Evolutionary conservation across 2,113 vertebrate genomes (phyloP).

Genomic region (Pygoscelis antarcticus): DNA sequence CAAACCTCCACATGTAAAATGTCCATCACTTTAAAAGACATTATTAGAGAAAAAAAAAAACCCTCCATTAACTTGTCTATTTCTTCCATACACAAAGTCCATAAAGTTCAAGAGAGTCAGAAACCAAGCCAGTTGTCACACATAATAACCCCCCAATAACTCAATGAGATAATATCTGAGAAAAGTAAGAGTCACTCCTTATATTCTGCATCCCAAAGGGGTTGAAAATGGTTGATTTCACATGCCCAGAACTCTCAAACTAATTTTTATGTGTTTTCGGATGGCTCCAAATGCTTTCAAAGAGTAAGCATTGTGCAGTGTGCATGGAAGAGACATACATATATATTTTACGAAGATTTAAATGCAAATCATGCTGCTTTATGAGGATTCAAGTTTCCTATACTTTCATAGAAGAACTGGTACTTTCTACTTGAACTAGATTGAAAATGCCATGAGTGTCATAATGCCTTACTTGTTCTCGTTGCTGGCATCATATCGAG

Average conservation of each 20-base stretch:
- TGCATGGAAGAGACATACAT: background rate
- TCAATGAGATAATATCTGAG: background rate
- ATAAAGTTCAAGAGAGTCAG: background rate
- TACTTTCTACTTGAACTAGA: background rate
- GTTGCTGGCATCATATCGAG: slow-evolving; percentile 96
- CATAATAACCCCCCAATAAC: background rate
- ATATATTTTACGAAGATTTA: background rate
- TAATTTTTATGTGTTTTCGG: background rate
- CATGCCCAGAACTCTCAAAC: background rate
- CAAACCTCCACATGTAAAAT: background rate
- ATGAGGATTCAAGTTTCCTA: background rate
- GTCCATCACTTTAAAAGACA: background rate
- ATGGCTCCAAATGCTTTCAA: background rate
- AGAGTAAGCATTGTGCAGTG: background rate
- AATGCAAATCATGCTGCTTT: background rate
- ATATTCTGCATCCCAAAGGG: background rate
- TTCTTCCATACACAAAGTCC: background rate
- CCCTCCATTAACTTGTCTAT: background rate
- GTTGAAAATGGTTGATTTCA: background rate
- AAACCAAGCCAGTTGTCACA: background rate
- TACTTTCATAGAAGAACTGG: background rate
- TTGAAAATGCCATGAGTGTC: background rate
- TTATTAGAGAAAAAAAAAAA: background rate
- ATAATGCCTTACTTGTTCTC: slow-evolving; percentile 95
- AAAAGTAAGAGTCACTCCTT: background rate